These are phyloP conservation scores for Agrotis ipsilon DNA, from an alignment of 2,888 invertebrate genomes.

Conservation along the genomic window DNA sequence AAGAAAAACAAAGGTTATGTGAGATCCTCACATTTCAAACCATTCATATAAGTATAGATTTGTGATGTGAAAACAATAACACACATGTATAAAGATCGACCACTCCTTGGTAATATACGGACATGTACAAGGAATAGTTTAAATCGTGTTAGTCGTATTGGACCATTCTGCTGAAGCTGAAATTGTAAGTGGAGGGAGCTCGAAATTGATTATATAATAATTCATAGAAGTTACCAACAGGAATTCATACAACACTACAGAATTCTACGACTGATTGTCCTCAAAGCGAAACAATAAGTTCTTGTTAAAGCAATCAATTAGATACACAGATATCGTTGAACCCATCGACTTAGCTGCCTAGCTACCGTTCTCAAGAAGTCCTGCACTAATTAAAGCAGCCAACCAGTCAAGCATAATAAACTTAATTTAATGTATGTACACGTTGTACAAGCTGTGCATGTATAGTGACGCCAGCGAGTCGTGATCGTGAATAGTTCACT, in stretches of 20 bases:
- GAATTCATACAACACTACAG: not conserved
- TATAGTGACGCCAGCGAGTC: conserved; percentile 41
- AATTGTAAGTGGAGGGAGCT: too few relatives aligned
- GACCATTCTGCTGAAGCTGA: not conserved
- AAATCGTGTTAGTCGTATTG: too few relatives aligned
- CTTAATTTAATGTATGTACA: conserved; percentile 41
- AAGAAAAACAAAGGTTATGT: conserved; percentile 36
- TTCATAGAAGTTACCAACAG: conserved; percentile 9
- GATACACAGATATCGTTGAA: conserved; percentile 32
- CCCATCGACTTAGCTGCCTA: conserved; percentile 16
- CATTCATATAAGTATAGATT: not conserved
- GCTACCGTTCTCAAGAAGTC: conserved; percentile 41
- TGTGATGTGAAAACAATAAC: too few relatives aligned
- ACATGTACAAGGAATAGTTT: too few relatives aligned
- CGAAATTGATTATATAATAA: not conserved
- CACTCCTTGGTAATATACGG: too few relatives aligned
- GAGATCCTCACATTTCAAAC: conserved; percentile 13
- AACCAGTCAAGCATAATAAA: conserved; percentile 52
- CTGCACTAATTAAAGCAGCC: conserved; percentile 50
- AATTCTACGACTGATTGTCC: not conserved
- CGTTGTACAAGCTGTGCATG: conserved; percentile 10
- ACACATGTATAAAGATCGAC: not conserved
- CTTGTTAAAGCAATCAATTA: conserved; percentile 25
- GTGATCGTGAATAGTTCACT: conserved; percentile 64
- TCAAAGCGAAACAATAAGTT: conserved; percentile 6